phyloP scores from a whole-genome alignment of 1,140 invertebrate genomes.

The Leptinotarsa undecemlineata region DNA sequence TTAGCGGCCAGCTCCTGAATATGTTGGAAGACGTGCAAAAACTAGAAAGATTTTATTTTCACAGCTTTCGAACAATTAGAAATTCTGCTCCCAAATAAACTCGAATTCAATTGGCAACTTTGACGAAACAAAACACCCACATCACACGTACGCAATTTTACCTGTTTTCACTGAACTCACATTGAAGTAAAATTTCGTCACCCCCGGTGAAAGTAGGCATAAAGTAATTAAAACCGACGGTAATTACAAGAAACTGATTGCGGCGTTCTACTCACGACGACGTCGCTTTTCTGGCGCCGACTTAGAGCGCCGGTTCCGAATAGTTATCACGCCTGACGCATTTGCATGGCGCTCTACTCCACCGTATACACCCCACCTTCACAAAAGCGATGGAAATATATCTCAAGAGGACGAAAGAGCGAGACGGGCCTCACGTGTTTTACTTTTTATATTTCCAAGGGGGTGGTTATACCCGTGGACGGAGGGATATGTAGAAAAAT shows the following conservation, averaged over 20 bases:
- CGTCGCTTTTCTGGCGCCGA: conserved; percentile 53
- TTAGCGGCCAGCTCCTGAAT: no score
- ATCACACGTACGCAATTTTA: background rate
- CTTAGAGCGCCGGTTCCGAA: conserved; percentile 48
- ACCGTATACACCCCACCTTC: conserved; percentile 48
- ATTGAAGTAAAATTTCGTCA: background rate
- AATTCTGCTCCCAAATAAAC: background rate
- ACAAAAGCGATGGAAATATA: conserved; percentile 33
- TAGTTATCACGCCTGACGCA: conserved; percentile 55
- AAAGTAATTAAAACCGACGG: conserved; percentile 34
- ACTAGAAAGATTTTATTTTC: no score
- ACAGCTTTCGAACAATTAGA: background rate
- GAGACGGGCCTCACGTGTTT: conserved; percentile 38
- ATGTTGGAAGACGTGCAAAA: no score
- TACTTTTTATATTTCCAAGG: conserved; percentile 43
- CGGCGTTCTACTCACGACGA: conserved; percentile 49
- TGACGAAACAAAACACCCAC: no score
- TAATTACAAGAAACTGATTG: conserved; percentile 50
- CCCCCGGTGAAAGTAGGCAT: conserved; percentile 11
- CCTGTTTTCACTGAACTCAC: conserved; percentile 3
- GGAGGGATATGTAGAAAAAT: conserved; percentile 25
- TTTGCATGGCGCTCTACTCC: conserved; percentile 52
- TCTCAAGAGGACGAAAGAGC: conserved; percentile 31
- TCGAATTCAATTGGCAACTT: background rate
- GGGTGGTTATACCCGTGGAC: conserved; percentile 26